Evolutionary conservation across 2,888 invertebrate genomes (phyloP).

Genomic region (Hartigia nigra): DNA sequence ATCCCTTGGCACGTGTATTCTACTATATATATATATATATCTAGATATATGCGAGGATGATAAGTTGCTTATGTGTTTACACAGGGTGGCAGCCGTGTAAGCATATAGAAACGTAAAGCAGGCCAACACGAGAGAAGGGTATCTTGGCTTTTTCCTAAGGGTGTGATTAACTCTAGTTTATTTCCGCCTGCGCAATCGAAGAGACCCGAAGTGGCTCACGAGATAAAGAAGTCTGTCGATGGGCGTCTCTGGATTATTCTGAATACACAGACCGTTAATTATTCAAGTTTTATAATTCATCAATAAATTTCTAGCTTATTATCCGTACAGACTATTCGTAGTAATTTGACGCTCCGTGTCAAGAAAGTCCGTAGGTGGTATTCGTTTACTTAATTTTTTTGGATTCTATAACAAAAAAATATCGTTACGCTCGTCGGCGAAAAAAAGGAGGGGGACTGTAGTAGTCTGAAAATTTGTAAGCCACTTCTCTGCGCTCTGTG

Average conservation of each 20-base stretch:
- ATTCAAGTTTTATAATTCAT: neutral
- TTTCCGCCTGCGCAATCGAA: constrained; percentile 13
- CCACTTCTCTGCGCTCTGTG: neutral
- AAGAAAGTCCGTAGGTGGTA: neutral
- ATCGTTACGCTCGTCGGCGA: neutral
- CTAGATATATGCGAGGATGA: neutral
- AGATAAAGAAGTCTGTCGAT: constrained; percentile 5
- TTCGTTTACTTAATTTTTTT: too few relatives aligned
- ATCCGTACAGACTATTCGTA: neutral
- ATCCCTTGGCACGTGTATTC: neutral
- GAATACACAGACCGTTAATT: neutral
- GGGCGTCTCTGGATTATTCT: neutral
- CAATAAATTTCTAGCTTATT: neutral
- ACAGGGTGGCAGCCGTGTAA: neutral
- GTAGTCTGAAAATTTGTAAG: neutral
- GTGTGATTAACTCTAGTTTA: constrained; percentile 32
- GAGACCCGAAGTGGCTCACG: neutral
- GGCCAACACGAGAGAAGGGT: constrained; percentile 13
- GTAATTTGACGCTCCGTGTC: neutral
- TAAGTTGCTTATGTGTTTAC: constrained; percentile 2
- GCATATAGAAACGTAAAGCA: constrained; percentile 4
- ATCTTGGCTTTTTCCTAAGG: constrained; percentile 32
- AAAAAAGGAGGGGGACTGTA: neutral
- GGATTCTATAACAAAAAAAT: too few relatives aligned
- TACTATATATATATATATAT: neutral